A percentile compares a stretch with the other conserved stretches of the same genome.
phyloP scores from a whole-genome alignment of 2,888 invertebrate genomes.

The Epinotia demarniana region DNA sequence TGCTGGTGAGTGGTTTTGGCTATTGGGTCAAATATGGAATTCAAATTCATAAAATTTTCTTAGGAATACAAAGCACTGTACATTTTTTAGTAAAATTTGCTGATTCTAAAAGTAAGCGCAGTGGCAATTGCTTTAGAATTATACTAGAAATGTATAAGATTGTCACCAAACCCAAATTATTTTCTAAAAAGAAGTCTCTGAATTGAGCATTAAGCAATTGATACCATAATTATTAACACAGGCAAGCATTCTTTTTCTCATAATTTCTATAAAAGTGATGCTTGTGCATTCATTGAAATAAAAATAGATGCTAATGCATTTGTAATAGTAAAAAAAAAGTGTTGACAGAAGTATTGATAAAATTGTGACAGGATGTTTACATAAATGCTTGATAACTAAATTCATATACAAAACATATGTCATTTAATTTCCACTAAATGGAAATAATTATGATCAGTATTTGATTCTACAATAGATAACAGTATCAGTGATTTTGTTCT shows the following conservation, averaged over 20 bases:
- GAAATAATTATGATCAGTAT: neutral
- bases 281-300: neutral
- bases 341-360: neutral
- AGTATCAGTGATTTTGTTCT: conserved; percentile 24
- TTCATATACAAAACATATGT: neutral
- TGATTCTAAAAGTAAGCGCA: too few species aligned
- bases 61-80: too few species aligned
- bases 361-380: neutral
- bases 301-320: neutral
- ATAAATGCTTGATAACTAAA: conserved; percentile 17
- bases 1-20: neutral
- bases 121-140: too few species aligned
- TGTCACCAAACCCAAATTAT: too few species aligned
- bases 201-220: too few species aligned
- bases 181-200: too few species aligned
- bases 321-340: neutral
- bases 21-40: neutral
- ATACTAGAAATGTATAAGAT: too few species aligned
- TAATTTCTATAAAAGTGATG: neutral
- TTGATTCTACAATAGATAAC: conserved; percentile 30
- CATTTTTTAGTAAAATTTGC: too few species aligned
- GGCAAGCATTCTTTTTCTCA: too few species aligned
- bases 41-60: too few species aligned
- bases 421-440: neutral
- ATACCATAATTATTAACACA: too few species aligned